Base-by-base conservation (phyloP, 92 coral and sea anemone genomes). In the Muricea muricata region DNA sequence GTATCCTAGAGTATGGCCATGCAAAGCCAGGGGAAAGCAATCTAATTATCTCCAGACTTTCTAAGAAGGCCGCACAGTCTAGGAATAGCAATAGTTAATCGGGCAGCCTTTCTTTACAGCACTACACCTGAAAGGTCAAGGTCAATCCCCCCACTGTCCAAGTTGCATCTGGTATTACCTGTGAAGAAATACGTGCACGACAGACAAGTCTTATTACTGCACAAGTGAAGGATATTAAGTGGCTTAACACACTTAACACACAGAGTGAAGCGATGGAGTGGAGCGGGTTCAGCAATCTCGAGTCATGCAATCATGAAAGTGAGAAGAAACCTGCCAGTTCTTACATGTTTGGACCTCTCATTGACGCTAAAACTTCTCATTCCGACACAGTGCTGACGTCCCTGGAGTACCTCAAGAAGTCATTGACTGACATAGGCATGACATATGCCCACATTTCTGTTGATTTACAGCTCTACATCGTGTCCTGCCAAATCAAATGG, bases 321-420 rank as follows among this genome's bases (percentile, higher is more conserved):
- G 2, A 8, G 15, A 68, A 10, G 45, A 68, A 68, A 21, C 75
- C 75, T 1, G 75, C 75, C 32, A 68, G 45, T 23, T 30, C 75
- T 20, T 68, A 68, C 46, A 32, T 68, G 46, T 68, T 68, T 68
- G 75, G 75, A n/a, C n/a, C n/a, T n/a, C n/a, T n/a, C n/a, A n/a
- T n/a, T n/a, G n/a, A n/a, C n/a, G n/a, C n/a, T n/a, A n/a, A n/a
- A n/a, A n/a, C n/a, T n/a, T n/a, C n/a, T n/a, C n/a, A n/a, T n/a
- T n/a, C n/a, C n/a, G n/a, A n/a, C n/a, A 13, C 75, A 14, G 46
- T 68, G 42, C 75, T 68, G 45, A 68, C 41, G 10, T 28, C 75
- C 46, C 75, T 68, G 46, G 46, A 28, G 75, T 68, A 68, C 75
- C 42, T 68, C 45, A 28, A 68, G 26, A 37, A 31, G 20, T 31